These are phyloP conservation scores for Thripadectes ignobilis DNA, from an alignment of 2,797 vertebrate species.

Conservation along the genomic window DNA sequence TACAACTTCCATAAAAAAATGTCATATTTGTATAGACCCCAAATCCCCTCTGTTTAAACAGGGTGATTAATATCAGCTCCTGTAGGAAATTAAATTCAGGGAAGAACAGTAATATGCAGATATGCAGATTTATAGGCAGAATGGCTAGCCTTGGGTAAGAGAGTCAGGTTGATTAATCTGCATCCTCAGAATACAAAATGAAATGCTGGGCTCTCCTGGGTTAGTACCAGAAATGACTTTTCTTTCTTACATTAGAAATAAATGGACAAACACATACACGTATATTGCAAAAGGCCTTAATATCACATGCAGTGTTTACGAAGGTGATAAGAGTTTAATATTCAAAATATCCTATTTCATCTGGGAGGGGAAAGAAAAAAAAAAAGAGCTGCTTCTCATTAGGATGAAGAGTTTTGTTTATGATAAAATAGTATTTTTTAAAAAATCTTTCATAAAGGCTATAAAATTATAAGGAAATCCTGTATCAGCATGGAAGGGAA, in stretches of 20 bases:
- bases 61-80: constrained; percentile 96
- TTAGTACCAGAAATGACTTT: constrained; percentile 80
- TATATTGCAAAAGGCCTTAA: constrained; percentile 57
- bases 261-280: constrained; percentile 58
- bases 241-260: constrained; percentile 70
- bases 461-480: neutral
- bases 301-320: constrained; percentile 31
- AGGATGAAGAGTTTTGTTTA: neutral
- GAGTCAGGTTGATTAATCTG: constrained; percentile 89
- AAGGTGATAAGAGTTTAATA: constrained; percentile 37
- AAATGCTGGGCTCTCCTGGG: constrained; percentile 82
- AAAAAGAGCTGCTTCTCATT: neutral
- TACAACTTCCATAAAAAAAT: constrained; percentile 76
- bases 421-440: neutral
- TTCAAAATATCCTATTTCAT: constrained; percentile 44
- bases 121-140: constrained; percentile 88
- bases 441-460: neutral
- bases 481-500: neutral
- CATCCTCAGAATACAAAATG: constrained; percentile 88
- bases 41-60: constrained; percentile 93
- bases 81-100: constrained; percentile 96
- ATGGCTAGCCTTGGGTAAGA: constrained; percentile 82
- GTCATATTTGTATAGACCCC: constrained; percentile 84
- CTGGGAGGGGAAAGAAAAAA: neutral
- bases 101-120: constrained; percentile 86